These are phyloP conservation scores for Spilosoma lubricipeda DNA, from an alignment of 2,888 invertebrate genomes.

Conservation along the genomic window DNA sequence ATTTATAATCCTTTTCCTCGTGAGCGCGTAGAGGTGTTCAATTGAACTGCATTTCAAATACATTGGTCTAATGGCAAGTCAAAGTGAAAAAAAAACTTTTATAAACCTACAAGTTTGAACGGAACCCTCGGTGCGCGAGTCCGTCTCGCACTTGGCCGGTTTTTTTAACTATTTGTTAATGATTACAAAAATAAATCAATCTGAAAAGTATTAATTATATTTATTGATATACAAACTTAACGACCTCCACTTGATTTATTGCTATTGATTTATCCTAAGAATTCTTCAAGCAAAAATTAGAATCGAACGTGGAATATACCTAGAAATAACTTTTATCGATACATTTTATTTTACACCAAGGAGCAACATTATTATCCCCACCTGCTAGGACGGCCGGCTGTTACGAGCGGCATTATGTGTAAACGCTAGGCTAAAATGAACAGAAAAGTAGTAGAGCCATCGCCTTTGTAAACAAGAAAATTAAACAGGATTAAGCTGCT, in stretches of 20 bases:
- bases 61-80: too few species aligned
- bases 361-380: neutral
- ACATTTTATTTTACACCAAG: neutral
- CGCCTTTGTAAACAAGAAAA: conserved; percentile 73
- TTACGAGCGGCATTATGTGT: neutral
- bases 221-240: too few species aligned
- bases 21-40: too few species aligned
- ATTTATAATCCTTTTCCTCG: too few species aligned
- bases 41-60: too few species aligned
- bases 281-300: too few species aligned
- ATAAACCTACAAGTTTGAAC: too few species aligned
- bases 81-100: too few species aligned
- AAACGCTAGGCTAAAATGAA: neutral
- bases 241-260: neutral
- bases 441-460: conserved; percentile 34
- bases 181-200: neutral
- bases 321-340: neutral
- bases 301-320: neutral
- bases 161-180: neutral
- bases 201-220: too few species aligned
- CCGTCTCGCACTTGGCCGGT: too few species aligned
- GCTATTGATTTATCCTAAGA: too few species aligned
- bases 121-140: too few species aligned
- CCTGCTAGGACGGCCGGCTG: neutral
- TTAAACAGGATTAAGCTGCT: conserved; percentile 72